These are phyloP conservation scores for Pseudoatta argentina DNA, from an alignment of 1,140 invertebrate species.

Conservation along the genomic window DNA sequence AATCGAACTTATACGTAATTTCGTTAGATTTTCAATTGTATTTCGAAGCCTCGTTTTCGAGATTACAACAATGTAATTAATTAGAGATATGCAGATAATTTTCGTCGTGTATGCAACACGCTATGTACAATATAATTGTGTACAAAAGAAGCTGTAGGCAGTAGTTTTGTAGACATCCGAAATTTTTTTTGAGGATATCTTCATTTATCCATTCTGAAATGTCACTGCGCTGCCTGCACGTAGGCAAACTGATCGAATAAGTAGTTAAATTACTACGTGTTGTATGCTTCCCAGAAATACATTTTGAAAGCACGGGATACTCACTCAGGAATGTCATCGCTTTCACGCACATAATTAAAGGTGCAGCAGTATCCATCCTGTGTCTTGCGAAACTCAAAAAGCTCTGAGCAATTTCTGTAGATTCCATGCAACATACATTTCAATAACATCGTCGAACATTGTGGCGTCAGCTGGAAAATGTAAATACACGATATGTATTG, in stretches of 20 bases:
- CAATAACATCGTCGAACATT: conserved; percentile 85
- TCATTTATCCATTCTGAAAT: neutral
- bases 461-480: conserved; percentile 85
- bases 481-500: neutral
- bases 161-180: too few relatives aligned
- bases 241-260: neutral
- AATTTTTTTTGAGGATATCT: neutral
- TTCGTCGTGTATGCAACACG: too few relatives aligned
- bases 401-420: conserved; percentile 80
- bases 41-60: too few relatives aligned
- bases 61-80: too few relatives aligned
- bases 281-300: neutral
- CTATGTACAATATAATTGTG: too few relatives aligned
- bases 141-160: too few relatives aligned
- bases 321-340: conserved; percentile 73
- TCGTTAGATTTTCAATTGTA: too few relatives aligned
- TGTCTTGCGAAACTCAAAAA: conserved; percentile 86
- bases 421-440: conserved; percentile 85
- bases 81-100: too few relatives aligned
- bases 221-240: neutral
- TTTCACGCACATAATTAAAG: conserved; percentile 86
- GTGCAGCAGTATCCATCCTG: conserved; percentile 88
- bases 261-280: conserved; percentile 4
- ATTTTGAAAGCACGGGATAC: conserved; percentile 32
- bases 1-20: too few relatives aligned